Evolutionary conservation across 1,140 invertebrate species (phyloP).

Genomic region (Penaeus chinensis): DNA sequence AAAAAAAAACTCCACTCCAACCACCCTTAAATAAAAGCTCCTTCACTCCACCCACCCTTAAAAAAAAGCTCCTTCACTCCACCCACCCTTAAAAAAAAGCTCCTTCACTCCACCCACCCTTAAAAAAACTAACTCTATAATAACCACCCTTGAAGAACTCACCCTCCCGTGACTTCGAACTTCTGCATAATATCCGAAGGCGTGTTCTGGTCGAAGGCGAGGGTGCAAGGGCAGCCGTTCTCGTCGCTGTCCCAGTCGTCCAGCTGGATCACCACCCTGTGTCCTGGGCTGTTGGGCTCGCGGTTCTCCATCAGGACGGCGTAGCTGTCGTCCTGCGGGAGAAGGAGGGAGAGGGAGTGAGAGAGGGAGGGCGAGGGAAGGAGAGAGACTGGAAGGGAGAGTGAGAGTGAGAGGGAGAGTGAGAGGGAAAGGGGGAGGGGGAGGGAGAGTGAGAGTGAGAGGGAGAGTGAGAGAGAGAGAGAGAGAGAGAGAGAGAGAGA

Average conservation of each 20-base stretch:
- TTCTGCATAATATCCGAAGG: constrained; percentile 77
- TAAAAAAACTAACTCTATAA: not conserved
- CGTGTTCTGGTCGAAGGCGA: constrained; percentile 77
- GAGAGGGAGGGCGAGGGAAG: too few species aligned
- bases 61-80: too few species aligned
- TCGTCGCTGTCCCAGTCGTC: constrained; percentile 69
- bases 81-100: not conserved
- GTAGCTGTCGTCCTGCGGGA: constrained; percentile 54
- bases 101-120: not conserved
- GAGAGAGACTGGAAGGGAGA: too few species aligned
- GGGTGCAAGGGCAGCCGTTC: constrained; percentile 86
- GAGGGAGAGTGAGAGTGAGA: too few species aligned
- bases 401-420: too few species aligned
- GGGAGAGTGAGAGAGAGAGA: too few species aligned
- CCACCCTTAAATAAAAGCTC: too few species aligned
- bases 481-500: too few species aligned
- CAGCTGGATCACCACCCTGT: constrained; percentile 47
- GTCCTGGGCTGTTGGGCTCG: not conserved
- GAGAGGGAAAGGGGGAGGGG: too few species aligned
- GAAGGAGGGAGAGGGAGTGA: not conserved
- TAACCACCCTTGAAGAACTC: not conserved
- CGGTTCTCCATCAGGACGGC: constrained; percentile 57
- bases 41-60: too few species aligned
- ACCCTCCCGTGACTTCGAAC: constrained; percentile 73
- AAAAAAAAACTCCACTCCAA: too few species aligned